These are phyloP conservation scores for Drosophila hawaiiensis DNA, from an alignment of 2,888 invertebrate species.

Conservation along the genomic window DNA sequence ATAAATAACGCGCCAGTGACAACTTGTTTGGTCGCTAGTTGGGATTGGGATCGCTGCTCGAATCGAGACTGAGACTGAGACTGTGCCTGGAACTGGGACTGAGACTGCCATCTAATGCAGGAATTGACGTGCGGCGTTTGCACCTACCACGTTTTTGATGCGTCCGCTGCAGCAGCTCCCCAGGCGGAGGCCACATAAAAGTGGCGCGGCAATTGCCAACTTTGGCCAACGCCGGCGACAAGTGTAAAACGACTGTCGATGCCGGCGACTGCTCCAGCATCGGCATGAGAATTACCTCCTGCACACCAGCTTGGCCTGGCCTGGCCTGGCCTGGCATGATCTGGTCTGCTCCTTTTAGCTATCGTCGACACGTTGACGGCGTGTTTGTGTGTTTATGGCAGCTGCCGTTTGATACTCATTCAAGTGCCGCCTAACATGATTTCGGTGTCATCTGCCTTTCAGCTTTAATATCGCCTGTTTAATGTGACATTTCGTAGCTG, in stretches of 20 bases:
- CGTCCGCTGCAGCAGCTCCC: constrained; percentile 64
- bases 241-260: constrained; percentile 82
- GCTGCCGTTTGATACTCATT: constrained; percentile 83
- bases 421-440: constrained; percentile 84
- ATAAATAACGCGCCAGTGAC: constrained; percentile 80
- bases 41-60: constrained; percentile 43
- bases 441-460: constrained; percentile 83
- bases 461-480: constrained; percentile 80
- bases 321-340: constrained; percentile 18
- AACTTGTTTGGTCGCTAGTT: constrained; percentile 67
- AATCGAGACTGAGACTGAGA: constrained; percentile 25
- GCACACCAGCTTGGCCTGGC: constrained; percentile 16
- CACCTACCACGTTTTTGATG: constrained; percentile 74
- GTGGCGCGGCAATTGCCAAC: constrained; percentile 82
- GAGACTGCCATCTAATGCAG: constrained; percentile 65
- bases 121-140: constrained; percentile 80
- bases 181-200: constrained; percentile 79
- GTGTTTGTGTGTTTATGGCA: constrained; percentile 78
- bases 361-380: constrained; percentile 58
- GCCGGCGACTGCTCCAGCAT: constrained; percentile 32
- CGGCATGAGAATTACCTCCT: constrained; percentile 40
- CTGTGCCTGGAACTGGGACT: constrained; percentile 26
- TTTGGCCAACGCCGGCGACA: constrained; percentile 83
- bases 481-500: constrained; percentile 77
- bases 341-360: constrained; percentile 38